Percentiles rank a stretch among this genome's conserved stretches.
Evolutionary conservation across 2,888 invertebrate genomes (phyloP).

Genomic region (Orchesellides sinensis): DNA sequence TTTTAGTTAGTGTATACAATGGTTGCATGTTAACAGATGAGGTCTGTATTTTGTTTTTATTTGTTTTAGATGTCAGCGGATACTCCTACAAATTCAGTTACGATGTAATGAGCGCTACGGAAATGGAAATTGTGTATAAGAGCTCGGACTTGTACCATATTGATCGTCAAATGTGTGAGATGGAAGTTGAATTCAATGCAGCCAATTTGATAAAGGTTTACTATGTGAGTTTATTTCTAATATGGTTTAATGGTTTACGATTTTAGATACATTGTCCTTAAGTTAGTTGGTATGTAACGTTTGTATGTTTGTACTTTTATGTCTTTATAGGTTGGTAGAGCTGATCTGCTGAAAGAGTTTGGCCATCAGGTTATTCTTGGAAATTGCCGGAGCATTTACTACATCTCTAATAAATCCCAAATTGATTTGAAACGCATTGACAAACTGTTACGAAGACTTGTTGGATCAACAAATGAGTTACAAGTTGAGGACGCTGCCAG

Average conservation of each 20-base stretch:
- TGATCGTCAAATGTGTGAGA: constrained; percentile 63
- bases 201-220: constrained; percentile 50
- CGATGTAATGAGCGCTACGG: constrained; percentile 27
- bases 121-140: constrained; percentile 71
- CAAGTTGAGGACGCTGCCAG: constrained; percentile 15
- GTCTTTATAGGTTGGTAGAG: constrained; percentile 72
- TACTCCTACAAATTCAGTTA: constrained; percentile 53
- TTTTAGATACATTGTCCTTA: background rate
- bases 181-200: background rate
- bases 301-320: no score
- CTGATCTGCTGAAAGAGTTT: constrained; percentile 68
- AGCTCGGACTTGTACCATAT: constrained; percentile 61
- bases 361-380: constrained; percentile 71
- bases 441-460: constrained; percentile 50
- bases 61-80: constrained; percentile 48
- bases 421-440: constrained; percentile 52
- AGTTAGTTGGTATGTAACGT: background rate
- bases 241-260: no score
- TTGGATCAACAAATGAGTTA: constrained; percentile 27
- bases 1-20: background rate
- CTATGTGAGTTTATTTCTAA: constrained; percentile 58
- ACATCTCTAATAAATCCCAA: constrained; percentile 69
- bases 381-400: constrained; percentile 70
- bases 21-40: background rate
- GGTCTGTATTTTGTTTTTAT: background rate